Percentiles rank a stretch among this genome's conserved stretches.
phyloP scores from a whole-genome alignment of 2,113 vertebrate genomes.

The Neolamprologus toae region DNA sequence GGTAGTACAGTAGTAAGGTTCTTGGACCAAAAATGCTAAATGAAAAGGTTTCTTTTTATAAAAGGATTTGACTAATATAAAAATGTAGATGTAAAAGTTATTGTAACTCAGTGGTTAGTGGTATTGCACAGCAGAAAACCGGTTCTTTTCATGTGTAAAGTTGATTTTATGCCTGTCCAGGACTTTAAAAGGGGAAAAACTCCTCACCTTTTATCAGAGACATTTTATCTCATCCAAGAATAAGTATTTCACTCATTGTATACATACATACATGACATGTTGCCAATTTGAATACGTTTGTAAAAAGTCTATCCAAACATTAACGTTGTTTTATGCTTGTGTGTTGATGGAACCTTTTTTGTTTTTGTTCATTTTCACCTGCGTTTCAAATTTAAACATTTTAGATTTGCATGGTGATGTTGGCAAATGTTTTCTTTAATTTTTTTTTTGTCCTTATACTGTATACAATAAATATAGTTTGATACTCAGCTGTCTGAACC shows the following conservation, averaged over 20 bases:
- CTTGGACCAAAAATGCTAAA: slow-evolving; percentile 53
- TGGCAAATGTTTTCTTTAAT: neutral
- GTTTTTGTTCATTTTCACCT: neutral
- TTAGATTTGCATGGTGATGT: neutral
- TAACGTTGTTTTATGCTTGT: neutral
- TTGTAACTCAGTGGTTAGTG: neutral
- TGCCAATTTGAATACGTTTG: slow-evolving; percentile 10
- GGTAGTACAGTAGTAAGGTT: slow-evolving; percentile 5
- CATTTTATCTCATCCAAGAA: neutral
- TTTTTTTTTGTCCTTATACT: slow-evolving; percentile 67
- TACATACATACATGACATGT: slow-evolving; percentile 1
- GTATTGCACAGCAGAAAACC: neutral
- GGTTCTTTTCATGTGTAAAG: neutral
- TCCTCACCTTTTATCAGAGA: neutral
- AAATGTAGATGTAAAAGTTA: neutral
- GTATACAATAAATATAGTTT: slow-evolving; percentile 77
- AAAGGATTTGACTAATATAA: neutral
- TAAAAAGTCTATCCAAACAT: neutral
- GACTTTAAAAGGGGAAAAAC: neutral
- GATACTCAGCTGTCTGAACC: slow-evolving; percentile 52
- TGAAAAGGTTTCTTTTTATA: neutral
- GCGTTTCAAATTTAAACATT: neutral
- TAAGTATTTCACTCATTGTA: neutral
- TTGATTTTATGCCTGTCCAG: neutral
- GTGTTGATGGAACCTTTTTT: neutral